phyloP scores from a whole-genome alignment of 2,797 vertebrate species.

The Cetoscarus ocellatus region DNA sequence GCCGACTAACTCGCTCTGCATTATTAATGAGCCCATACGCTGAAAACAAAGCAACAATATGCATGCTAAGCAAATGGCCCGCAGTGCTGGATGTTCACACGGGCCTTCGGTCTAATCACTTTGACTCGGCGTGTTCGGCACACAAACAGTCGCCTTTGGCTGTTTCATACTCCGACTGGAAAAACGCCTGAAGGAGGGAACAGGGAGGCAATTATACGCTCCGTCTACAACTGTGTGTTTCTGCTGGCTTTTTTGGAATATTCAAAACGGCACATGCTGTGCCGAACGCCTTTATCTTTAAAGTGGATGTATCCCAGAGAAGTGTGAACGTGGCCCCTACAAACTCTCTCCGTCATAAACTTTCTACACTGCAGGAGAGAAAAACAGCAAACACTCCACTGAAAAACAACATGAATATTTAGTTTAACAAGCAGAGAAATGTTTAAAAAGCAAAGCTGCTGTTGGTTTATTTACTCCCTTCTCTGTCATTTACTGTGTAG shows the following conservation, averaged over 20 bases:
- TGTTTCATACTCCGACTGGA: constrained; percentile 59
- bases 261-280: constrained; percentile 47
- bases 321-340: constrained; percentile 2
- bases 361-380: constrained; percentile 4
- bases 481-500: background rate
- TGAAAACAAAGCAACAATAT: constrained; percentile 76
- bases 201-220: constrained; percentile 66
- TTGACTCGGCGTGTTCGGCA: constrained; percentile 60
- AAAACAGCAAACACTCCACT: too few species aligned
- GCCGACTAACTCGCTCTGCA: constrained; percentile 70
- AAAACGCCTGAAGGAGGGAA: constrained; percentile 59
- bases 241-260: constrained; percentile 43
- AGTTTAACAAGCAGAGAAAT: background rate
- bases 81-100: constrained; percentile 54
- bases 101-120: constrained; percentile 67
- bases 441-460: background rate
- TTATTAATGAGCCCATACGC: constrained; percentile 76
- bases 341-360: background rate
- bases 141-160: constrained; percentile 67
- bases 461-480: background rate
- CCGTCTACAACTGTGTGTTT: constrained; percentile 46
- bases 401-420: background rate
- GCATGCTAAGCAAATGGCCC: constrained; percentile 77
- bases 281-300: constrained; percentile 33
- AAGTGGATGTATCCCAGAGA: constrained; percentile 14